Evolutionary conservation across 2,797 vertebrate species (phyloP).

Genomic region (Acropternis orthonyx): DNA sequence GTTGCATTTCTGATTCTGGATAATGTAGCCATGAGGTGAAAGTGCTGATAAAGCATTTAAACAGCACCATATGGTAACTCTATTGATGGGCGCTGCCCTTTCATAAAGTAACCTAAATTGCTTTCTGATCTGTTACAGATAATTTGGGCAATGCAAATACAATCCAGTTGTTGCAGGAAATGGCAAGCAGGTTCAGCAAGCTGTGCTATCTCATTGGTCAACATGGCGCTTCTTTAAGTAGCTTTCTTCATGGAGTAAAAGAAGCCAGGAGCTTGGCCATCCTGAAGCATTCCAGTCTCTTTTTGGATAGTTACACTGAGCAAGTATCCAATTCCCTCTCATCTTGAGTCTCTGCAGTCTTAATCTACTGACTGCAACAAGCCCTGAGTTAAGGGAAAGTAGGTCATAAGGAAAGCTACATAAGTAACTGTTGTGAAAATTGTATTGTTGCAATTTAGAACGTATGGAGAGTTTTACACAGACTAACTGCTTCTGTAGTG

Average conservation of each 20-base stretch:
- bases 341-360: slow-evolving; percentile 48
- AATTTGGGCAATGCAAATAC: slow-evolving; percentile 78
- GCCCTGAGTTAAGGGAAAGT: slow-evolving; percentile 44
- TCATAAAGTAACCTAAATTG: not conserved
- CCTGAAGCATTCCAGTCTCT: slow-evolving; percentile 87
- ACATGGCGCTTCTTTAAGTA: slow-evolving; percentile 87
- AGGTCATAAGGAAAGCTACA: slow-evolving; percentile 31
- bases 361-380: slow-evolving; percentile 26
- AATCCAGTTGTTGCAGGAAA: slow-evolving; percentile 84
- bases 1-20: not conserved
- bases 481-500: not conserved
- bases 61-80: not conserved
- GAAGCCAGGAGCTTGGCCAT: slow-evolving; percentile 86
- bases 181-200: slow-evolving; percentile 85
- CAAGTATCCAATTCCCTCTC: slow-evolving; percentile 74
- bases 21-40: not conserved
- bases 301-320: slow-evolving; percentile 90
- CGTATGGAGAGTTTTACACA: not conserved
- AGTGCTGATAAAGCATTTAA: not conserved
- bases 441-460: slow-evolving; percentile 9
- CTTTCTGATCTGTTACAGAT: slow-evolving; percentile 79
- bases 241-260: slow-evolving; percentile 85
- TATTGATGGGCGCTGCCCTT: not conserved
- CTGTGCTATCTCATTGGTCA: slow-evolving; percentile 93
- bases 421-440: slow-evolving; percentile 1